Evolutionary conservation across 2,113 vertebrate species (phyloP).

Genomic region (Semicossyphus pulcher): DNA sequence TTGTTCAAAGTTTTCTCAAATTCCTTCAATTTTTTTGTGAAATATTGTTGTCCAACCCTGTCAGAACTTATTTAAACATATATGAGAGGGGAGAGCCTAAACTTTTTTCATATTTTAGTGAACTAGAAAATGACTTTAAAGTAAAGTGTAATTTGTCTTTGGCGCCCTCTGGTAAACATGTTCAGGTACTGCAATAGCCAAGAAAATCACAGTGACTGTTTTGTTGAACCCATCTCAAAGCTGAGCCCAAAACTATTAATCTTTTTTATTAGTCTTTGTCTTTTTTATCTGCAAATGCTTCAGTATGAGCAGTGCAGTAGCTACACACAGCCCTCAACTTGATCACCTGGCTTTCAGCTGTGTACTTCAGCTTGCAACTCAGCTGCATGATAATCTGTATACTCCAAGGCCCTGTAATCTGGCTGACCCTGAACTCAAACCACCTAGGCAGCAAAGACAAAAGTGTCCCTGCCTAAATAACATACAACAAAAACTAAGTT

Average conservation of each 20-base stretch:
- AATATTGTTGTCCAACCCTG: neutral
- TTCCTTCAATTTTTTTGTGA: too few relatives aligned
- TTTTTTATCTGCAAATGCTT: too few relatives aligned
- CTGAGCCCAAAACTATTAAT: neutral
- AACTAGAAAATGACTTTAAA: neutral
- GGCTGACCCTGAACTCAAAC: neutral
- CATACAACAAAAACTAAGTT: neutral
- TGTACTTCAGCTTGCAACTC: neutral
- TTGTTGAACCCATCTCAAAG: neutral
- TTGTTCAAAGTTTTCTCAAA: too few relatives aligned
- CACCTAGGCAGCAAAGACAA: neutral
- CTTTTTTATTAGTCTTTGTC: too few relatives aligned
- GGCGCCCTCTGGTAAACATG: slow-evolving; percentile 37
- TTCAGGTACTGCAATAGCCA: neutral
- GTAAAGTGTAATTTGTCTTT: slow-evolving; percentile 19
- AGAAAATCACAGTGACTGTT: neutral
- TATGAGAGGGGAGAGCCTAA: too few relatives aligned
- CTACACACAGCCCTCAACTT: neutral
- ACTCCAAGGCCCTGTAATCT: neutral
- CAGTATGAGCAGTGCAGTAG: too few relatives aligned
- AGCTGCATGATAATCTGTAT: neutral
- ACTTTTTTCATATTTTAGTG: too few relatives aligned
- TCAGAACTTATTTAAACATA: neutral
- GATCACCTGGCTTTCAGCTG: neutral
- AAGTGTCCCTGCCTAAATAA: neutral